Evolutionary conservation across 2,888 invertebrate species (phyloP).

Genomic region (Drosophila neutralis): DNA sequence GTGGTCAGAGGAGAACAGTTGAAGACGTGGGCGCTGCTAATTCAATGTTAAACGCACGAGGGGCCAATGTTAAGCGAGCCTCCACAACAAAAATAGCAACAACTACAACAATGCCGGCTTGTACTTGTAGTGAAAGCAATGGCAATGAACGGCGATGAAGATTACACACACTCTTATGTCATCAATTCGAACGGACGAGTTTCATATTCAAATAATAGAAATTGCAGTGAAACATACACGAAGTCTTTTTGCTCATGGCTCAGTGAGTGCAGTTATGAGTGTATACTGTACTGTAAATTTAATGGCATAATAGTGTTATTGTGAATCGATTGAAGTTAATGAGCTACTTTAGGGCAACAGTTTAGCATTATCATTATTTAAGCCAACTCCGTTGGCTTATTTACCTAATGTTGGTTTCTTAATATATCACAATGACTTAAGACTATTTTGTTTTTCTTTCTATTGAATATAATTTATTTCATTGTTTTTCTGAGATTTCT

Average conservation of each 20-base stretch:
- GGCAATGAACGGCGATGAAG: slow-evolving; percentile 57
- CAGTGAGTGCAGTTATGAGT: not conserved
- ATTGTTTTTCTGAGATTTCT: not conserved
- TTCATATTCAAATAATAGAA: slow-evolving; percentile 21
- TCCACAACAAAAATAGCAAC: slow-evolving; percentile 12
- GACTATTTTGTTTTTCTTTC: not conserved
- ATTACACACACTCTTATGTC: slow-evolving; percentile 43
- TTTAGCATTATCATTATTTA: not conserved
- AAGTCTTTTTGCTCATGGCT: slow-evolving; percentile 2
- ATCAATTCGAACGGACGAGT: slow-evolving; percentile 21
- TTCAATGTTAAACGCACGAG: slow-evolving; percentile 67
- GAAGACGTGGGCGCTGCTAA: slow-evolving; percentile 62
- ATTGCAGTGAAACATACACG: not conserved
- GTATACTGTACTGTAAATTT: not conserved
- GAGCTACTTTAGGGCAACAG: not conserved
- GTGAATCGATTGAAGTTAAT: not conserved
- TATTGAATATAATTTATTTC: not conserved
- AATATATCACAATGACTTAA: not conserved
- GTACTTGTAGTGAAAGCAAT: slow-evolving; percentile 58
- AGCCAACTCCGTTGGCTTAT: not conserved
- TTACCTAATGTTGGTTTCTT: not conserved
- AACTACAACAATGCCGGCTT: slow-evolving; percentile 1
- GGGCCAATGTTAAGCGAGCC: slow-evolving; percentile 58
- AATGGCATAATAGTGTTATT: not conserved
- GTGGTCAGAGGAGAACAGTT: slow-evolving; percentile 26